Evolutionary conservation across 2,113 vertebrate genomes (phyloP).

Genomic region (Thamnaconus septentrionalis): DNA sequence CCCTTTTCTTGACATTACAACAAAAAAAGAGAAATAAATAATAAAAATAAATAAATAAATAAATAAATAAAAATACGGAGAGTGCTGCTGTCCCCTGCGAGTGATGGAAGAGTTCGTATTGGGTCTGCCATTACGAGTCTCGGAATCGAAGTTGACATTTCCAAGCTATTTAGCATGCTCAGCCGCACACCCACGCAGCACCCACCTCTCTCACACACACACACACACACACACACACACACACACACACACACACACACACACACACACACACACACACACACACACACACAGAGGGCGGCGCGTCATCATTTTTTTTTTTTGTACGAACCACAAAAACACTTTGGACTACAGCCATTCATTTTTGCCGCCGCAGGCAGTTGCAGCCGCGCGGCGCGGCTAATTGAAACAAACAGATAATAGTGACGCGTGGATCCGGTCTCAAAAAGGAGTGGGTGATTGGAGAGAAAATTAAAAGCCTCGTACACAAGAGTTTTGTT

Average conservation of each 20-base stretch:
- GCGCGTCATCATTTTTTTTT: no score
- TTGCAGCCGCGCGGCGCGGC: not conserved
- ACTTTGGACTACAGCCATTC: conserved; percentile 16
- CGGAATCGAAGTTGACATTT: not conserved
- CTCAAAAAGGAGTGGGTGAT: not conserved
- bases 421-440: not conserved
- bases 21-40: no score
- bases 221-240: no score
- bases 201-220: no score
- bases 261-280: no score
- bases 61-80: not conserved
- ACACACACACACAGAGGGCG: no score
- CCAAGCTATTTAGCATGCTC: conserved; percentile 33
- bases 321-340: not conserved
- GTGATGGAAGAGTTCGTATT: not conserved
- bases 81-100: not conserved
- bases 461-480: no score
- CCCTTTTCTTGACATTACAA: no score
- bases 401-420: conserved; percentile 32
- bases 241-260: no score
- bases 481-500: no score
- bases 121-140: conserved; percentile 6
- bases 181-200: conserved; percentile 3
- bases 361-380: conserved; percentile 29
- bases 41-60: not conserved